Conservation (phyloP, 1,140 invertebrate species). For the Portunus trituberculatus region DNA sequence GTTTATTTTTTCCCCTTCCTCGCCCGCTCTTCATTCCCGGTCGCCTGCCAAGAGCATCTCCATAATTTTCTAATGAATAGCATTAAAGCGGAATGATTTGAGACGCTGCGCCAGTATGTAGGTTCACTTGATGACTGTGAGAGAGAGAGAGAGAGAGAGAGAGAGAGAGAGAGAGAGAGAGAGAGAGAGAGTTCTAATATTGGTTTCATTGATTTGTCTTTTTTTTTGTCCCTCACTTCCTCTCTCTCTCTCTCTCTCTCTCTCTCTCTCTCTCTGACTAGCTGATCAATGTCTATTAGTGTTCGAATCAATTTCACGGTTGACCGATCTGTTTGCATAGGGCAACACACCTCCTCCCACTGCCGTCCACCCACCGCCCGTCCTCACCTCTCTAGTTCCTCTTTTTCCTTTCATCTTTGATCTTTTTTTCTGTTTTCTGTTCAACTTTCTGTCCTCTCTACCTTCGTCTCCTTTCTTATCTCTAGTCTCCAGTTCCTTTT, state of each 20-base stretch:
- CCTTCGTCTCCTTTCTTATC: neutral
- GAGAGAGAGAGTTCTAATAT: neutral
- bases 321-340: too few relatives aligned
- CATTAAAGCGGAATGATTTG: too few relatives aligned
- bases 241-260: too few relatives aligned
- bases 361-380: neutral
- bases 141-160: constrained; percentile 22
- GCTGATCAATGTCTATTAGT: too few relatives aligned
- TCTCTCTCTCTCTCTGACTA: too few relatives aligned
- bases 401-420: neutral
- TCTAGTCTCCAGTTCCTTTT: neutral
- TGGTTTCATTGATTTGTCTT: neutral
- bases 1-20: too few relatives aligned
- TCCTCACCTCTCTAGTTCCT: neutral
- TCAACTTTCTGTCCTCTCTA: neutral
- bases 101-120: neutral
- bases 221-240: neutral
- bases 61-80: too few relatives aligned
- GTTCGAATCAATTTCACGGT: too few relatives aligned
- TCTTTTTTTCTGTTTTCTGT: neutral
- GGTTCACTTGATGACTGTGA: neutral
- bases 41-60: too few relatives aligned
- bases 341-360: too few relatives aligned
- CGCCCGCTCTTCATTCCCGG: too few relatives aligned
- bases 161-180: constrained; percentile 35